Evolutionary conservation across 2,113 vertebrate species (phyloP).

Genomic region (Paramormyrops kingsleyae): DNA sequence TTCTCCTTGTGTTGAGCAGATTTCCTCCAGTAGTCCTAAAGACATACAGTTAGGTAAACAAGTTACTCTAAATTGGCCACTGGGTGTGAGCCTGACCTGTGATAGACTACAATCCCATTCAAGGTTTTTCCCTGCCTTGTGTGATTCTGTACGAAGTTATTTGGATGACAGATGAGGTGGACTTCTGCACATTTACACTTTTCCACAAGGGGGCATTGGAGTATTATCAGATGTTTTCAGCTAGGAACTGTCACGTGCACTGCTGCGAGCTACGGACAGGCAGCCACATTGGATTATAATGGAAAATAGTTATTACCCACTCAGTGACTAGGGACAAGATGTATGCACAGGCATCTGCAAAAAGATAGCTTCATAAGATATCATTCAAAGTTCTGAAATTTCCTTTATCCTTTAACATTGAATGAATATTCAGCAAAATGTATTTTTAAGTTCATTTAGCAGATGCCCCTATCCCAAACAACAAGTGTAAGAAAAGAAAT

Average conservation of each 20-base stretch:
- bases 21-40: background rate
- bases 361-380: background rate
- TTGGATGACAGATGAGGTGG: background rate
- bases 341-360: background rate
- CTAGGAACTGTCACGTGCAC: background rate
- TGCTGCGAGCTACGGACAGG: background rate
- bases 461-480: no score
- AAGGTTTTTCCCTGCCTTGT: background rate
- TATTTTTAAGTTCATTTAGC: background rate
- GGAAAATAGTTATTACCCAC: background rate
- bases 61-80: background rate
- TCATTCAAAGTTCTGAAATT: background rate
- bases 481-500: background rate
- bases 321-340: background rate
- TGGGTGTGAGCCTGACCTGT: background rate
- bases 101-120: background rate
- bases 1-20: background rate
- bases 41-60: background rate
- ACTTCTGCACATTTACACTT: background rate
- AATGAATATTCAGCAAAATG: background rate
- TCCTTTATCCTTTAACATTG: background rate
- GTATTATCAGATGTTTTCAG: background rate
- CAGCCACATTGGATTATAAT: background rate
- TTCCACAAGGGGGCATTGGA: background rate
- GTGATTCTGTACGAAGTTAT: background rate